Evolutionary conservation across 1,140 invertebrate genomes (phyloP), one percentile per base, ranked within the genome.

Genomic region (Leptopilina clavipes): DNA sequence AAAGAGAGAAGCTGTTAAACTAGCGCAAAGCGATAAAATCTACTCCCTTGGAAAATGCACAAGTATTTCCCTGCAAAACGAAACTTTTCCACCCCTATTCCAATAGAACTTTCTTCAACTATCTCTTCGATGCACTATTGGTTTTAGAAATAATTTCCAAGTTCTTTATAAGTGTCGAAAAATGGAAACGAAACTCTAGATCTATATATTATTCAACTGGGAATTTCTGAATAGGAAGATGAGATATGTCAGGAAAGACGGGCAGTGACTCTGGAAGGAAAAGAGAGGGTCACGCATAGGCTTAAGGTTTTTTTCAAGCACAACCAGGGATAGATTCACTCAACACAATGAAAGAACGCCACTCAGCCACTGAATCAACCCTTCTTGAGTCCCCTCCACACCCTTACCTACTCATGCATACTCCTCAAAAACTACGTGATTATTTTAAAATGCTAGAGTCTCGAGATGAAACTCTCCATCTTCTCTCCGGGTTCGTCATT

Each of bases 401-500:
- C 82, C 79, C 14, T 59, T 22, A 25, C 10, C 80, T 82, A 81
- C 82, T 84, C 83, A 81, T 84, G 81, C 81, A 83, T 79, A 85
- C 82, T 84, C 84, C 84, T 84, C 81, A 78, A 88, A 89, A 85
- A 85, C 86, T 88, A 88, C 87, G 88, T 89, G 88, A 88, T 89
- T 89, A 89, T 88, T 89, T 88, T 81, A 88, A 88, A 87, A 87
- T 86, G 84, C 85, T 86, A 76, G 71, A 85, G 78, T 78, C 85
- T 83, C 72, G 82, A 84, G 85, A 85, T 83, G 81, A 86, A 40
- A 81, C 76, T 72, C 73, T 73, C 59, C 48, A 37, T 65, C 40
- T 45, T 54, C n/a, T 65, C 65, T 14, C n/a, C 48, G 19, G 75
- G 56, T 48, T 78, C 72, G 73, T 22, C 70, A 22, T 70, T 40